Percentiles rank a stretch among this genome's conserved stretches.
Evolutionary conservation across 2,797 vertebrate species (phyloP).

Genomic region (Alca torda): DNA sequence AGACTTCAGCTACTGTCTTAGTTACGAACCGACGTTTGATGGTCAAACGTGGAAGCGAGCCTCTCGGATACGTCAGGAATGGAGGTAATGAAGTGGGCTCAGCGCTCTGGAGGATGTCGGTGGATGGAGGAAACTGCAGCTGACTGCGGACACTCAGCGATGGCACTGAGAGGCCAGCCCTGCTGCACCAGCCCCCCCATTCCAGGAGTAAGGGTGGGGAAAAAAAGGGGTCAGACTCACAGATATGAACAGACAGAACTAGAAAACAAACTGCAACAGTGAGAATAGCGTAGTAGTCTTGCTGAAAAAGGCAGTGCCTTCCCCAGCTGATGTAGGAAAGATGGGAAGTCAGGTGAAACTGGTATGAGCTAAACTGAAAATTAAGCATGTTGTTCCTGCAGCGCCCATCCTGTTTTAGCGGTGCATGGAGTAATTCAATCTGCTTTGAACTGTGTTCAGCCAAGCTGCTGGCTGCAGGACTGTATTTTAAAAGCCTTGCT

Average conservation of each 20-base stretch:
- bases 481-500: conserved; percentile 34
- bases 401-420: background rate
- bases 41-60: background rate
- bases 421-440: background rate
- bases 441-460: background rate
- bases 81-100: background rate
- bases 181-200: background rate
- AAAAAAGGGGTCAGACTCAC: background rate
- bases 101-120: background rate
- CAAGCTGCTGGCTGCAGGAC: background rate
- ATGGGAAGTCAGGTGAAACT: background rate
- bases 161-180: background rate
- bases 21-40: background rate
- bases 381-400: background rate
- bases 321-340: background rate
- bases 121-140: background rate
- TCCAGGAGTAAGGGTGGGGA: background rate
- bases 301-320: background rate
- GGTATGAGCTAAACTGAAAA: background rate
- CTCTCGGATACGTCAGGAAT: background rate
- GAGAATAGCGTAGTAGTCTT: background rate
- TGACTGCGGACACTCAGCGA: background rate
- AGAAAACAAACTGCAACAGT: background rate
- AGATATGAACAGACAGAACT: background rate
- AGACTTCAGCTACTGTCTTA: background rate